A percentile compares a stretch with the other conserved stretches of the same genome.
Evolutionary conservation across 2,888 invertebrate genomes (phyloP).

Genomic region (Cybosia mesomella): DNA sequence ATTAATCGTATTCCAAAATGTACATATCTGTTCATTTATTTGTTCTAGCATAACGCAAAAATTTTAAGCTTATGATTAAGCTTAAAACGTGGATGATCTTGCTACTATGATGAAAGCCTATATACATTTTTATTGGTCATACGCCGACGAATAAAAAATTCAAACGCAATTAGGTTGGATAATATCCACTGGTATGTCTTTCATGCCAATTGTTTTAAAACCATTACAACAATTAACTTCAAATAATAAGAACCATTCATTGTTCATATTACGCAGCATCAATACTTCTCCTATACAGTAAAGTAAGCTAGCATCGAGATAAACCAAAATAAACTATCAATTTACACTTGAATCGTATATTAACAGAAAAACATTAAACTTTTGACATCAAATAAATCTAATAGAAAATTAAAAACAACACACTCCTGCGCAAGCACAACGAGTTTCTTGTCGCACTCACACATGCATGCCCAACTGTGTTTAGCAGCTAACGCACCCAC

Average conservation of each 20-base stretch:
- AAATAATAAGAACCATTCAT: neutral
- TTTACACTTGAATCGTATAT: constrained; percentile 37
- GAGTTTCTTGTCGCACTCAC: constrained; percentile 52
- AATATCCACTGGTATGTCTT: neutral
- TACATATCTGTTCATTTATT: no score
- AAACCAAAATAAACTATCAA: constrained; percentile 25
- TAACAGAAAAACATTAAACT: constrained; percentile 44
- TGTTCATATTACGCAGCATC: neutral
- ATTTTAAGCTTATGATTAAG: no score
- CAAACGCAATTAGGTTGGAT: neutral
- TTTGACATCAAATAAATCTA: constrained; percentile 53
- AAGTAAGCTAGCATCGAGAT: constrained; percentile 13
- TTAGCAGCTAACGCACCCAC: constrained; percentile 62
- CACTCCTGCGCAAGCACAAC: constrained; percentile 50
- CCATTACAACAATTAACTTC: neutral
- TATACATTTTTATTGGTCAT: no score
- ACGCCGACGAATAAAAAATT: no score
- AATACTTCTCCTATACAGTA: neutral
- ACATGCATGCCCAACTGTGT: constrained; percentile 30
- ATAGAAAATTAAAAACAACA: constrained; percentile 53
- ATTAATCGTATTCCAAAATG: no score
- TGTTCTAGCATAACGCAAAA: no score
- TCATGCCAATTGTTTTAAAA: neutral
- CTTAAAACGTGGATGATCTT: no score
- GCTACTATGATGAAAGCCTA: no score